A percentile compares a stretch with the other conserved stretches of the same genome.
These are phyloP conservation scores for Epizoanthus stellaris DNA, from an alignment of 92 coral and sea anemone species.

Conservation along the genomic window DNA sequence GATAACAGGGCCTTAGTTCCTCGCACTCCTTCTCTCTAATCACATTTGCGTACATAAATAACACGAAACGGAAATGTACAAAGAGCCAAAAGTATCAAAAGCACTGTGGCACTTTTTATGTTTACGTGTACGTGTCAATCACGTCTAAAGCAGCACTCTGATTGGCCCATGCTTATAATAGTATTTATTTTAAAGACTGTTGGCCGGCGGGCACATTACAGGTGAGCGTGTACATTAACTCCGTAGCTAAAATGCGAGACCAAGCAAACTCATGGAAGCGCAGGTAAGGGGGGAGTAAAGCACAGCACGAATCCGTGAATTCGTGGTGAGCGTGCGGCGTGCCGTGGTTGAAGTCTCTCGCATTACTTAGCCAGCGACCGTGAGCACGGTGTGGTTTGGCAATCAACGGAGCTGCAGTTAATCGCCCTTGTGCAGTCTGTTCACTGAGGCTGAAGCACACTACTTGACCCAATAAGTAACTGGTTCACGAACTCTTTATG, in stretches of 20 bases:
- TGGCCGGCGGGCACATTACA: conserved; percentile 53
- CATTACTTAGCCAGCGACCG: not conserved
- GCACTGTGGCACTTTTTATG: conserved; percentile 62
- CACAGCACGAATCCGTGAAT: not conserved
- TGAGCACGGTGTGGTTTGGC: not conserved
- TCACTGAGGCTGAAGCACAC: conserved; percentile 4
- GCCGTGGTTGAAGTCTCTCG: not conserved
- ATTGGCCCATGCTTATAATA: conserved; percentile 65
- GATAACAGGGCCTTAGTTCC: not conserved
- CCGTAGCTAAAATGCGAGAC: conserved; percentile 37
- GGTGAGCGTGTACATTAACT: conserved; percentile 28
- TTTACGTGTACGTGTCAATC: conserved; percentile 75
- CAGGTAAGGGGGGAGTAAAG: conserved; percentile 5
- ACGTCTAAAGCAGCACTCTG: conserved; percentile 37
- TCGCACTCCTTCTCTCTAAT: conserved; percentile 47
- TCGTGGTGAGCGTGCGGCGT: not conserved
- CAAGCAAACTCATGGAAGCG: not conserved
- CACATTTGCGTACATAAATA: conserved; percentile 72
- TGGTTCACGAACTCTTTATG: not conserved
- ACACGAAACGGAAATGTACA: conserved; percentile 71
- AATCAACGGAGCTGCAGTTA: conserved; percentile 2
- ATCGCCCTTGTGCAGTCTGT: conserved; percentile 1
- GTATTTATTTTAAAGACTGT: conserved; percentile 53
- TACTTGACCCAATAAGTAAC: conserved; percentile 39
- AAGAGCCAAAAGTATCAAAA: conserved; percentile 70